Evolutionary conservation across 2,797 vertebrate genomes (phyloP).

Genomic region (Squalus acanthias): DNA sequence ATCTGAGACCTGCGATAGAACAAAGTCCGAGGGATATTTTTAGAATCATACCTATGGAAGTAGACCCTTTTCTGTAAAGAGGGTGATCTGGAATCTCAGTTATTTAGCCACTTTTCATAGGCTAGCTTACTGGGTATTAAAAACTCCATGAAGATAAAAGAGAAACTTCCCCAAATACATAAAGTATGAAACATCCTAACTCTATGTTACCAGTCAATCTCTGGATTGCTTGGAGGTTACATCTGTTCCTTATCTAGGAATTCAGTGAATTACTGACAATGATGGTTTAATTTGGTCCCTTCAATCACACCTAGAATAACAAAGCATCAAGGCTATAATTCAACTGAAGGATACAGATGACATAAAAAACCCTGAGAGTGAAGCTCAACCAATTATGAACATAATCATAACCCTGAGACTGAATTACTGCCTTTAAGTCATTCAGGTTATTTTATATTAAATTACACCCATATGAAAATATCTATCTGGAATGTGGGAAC

Average conservation of each 20-base stretch:
- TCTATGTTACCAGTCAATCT: neutral
- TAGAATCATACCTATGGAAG: neutral
- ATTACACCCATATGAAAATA: neutral
- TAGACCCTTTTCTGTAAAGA: neutral
- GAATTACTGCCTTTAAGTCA: neutral
- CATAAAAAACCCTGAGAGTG: neutral
- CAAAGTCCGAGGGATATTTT: neutral
- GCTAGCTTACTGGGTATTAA: neutral
- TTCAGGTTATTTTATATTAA: neutral
- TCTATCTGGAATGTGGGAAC: neutral
- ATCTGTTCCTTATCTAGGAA: neutral
- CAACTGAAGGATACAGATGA: neutral
- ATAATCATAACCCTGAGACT: neutral
- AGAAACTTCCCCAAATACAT: neutral
- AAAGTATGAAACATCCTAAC: neutral
- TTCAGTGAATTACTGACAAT: neutral
- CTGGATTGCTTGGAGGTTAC: neutral
- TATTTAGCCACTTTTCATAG: neutral
- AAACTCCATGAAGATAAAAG: neutral
- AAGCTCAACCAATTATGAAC: neutral
- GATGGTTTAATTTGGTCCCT: neutral
- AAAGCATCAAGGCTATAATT: neutral
- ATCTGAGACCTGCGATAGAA: neutral
- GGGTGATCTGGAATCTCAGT: neutral
- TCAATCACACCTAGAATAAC: neutral